A percentile compares a stretch with the other conserved stretches of the same genome.
These are phyloP conservation scores for Girardinichthys multiradiatus DNA, from an alignment of 2,113 vertebrate species.

Conservation along the genomic window DNA sequence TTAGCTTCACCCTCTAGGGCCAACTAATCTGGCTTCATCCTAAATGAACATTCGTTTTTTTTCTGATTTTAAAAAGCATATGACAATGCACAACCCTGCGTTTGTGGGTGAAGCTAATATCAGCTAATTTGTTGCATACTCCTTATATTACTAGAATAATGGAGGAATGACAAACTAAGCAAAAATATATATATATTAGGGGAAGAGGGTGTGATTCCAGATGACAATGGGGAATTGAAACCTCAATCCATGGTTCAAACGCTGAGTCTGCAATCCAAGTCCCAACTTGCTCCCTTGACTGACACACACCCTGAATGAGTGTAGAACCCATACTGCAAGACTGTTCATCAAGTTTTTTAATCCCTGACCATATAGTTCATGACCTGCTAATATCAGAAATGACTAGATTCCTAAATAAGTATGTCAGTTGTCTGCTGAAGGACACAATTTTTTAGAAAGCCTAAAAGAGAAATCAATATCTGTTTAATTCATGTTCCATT, in stretches of 20 bases:
- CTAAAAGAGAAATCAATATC: background rate
- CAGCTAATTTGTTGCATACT: background rate
- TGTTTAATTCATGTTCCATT: too few relatives aligned
- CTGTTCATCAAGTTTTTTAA: background rate
- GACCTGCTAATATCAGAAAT: background rate
- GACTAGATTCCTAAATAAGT: background rate
- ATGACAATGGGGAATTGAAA: slow-evolving; percentile 53
- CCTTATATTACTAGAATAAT: background rate
- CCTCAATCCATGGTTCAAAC: background rate
- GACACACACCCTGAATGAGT: background rate
- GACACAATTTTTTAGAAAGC: background rate
- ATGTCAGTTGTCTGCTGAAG: background rate
- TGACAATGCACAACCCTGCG: background rate
- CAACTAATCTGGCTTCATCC: too few relatives aligned
- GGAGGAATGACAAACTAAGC: slow-evolving; percentile 27
- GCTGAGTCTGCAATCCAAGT: background rate
- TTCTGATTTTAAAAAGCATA: background rate
- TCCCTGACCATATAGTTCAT: background rate
- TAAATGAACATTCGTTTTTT: too few relatives aligned
- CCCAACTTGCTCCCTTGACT: background rate
- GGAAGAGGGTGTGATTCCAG: slow-evolving; percentile 41
- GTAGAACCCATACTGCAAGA: too few relatives aligned
- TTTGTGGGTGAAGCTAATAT: background rate
- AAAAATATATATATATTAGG: slow-evolving; percentile 9
- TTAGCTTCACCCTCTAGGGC: too few relatives aligned